phyloP scores from a whole-genome alignment of 2,113 vertebrate genomes.

The Corythoichthys intestinalis region DNA sequence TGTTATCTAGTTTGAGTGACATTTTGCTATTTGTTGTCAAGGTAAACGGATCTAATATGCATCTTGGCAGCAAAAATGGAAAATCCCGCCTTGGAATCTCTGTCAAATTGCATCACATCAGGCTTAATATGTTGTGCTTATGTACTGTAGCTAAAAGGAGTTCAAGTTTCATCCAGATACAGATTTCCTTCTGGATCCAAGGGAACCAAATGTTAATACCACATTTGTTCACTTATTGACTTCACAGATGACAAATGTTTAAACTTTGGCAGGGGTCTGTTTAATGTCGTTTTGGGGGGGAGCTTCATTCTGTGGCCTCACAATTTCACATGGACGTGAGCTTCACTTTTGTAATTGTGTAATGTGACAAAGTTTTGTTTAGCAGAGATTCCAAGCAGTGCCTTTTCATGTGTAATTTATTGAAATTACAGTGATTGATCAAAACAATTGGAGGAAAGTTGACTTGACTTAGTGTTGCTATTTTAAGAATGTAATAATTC shows the following conservation, averaged over 20 bases:
- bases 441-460: not conserved
- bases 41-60: not conserved
- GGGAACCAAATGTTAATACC: constrained; percentile 6
- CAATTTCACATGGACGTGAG: not conserved
- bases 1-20: not conserved
- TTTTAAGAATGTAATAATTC: not conserved
- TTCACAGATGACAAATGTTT: constrained; percentile 9
- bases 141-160: constrained; percentile 1
- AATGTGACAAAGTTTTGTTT: not conserved
- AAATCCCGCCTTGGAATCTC: not conserved
- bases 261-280: not conserved
- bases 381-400: not conserved
- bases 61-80: not conserved
- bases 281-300: not conserved
- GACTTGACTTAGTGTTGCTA: not conserved
- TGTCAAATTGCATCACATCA: constrained; percentile 5
- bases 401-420: not conserved
- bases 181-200: not conserved
- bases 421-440: too few species aligned
- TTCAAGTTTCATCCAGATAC: constrained; percentile 2
- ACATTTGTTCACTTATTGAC: constrained; percentile 3
- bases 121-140: not conserved
- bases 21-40: not conserved
- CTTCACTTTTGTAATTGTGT: not conserved
- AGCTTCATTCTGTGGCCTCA: not conserved